These are phyloP conservation scores for Lucinisca nassula DNA, from an alignment of 2,888 invertebrate genomes.

Conservation along the genomic window DNA sequence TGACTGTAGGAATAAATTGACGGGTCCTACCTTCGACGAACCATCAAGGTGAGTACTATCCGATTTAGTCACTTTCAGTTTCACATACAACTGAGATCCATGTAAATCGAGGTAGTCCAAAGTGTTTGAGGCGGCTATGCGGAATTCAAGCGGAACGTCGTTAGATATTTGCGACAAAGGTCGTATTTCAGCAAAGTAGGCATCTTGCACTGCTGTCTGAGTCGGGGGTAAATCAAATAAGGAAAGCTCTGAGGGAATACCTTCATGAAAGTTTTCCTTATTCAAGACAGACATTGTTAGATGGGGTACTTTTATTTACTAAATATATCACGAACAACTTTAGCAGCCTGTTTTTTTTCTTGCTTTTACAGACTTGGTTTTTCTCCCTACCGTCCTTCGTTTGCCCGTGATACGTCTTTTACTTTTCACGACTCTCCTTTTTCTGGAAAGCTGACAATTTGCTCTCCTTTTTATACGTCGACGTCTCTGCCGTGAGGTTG, in stretches of 20 bases:
- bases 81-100: slow-evolving; percentile 13
- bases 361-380: no score
- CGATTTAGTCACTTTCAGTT: slow-evolving; percentile 12
- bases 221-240: slow-evolving; percentile 32
- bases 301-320: no score
- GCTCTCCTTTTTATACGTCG: background rate
- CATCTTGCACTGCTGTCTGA: no score
- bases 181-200: no score
- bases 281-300: slow-evolving; percentile 14
- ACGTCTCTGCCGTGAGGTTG: background rate
- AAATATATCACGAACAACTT: no score
- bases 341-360: no score
- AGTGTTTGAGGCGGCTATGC: background rate
- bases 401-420: background rate
- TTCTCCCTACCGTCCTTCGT: background rate
- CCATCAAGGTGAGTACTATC: background rate
- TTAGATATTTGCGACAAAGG: slow-evolving; percentile 32
- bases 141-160: slow-evolving; percentile 25
- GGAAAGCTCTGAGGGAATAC: slow-evolving; percentile 8
- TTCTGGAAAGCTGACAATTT: no score
- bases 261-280: slow-evolving; percentile 17
- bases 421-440: background rate
- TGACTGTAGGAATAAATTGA: slow-evolving; percentile 13
- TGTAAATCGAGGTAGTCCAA: slow-evolving; percentile 21
- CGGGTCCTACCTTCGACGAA: background rate